A percentile compares a stretch with the other conserved stretches of the same genome.
Conservation (phyloP, 2,113 vertebrate genomes). For the Gymnarchus niloticus region DNA sequence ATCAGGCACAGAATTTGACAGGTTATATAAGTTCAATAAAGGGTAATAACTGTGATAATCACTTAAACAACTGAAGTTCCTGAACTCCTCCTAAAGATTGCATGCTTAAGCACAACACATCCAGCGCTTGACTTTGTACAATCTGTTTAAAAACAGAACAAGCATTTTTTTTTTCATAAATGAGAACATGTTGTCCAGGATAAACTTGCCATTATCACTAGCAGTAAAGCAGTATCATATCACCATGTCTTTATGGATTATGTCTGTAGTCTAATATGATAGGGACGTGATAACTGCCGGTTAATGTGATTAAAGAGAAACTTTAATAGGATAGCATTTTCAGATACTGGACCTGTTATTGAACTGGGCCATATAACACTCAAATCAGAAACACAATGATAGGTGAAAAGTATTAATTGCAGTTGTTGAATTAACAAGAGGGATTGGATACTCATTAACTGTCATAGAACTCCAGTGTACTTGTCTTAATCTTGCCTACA, state of each 20-base stretch:
- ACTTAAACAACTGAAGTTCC: background rate
- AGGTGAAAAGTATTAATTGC: background rate
- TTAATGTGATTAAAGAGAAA: constrained; percentile 2
- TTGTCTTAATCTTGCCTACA: background rate
- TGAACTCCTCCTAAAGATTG: background rate
- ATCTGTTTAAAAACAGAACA: background rate
- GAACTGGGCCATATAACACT: background rate
- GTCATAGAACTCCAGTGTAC: background rate
- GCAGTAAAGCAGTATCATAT: background rate
- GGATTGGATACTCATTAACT: background rate
- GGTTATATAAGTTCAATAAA: background rate
- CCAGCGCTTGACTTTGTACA: background rate
- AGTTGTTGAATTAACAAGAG: background rate
- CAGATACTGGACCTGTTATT: constrained; percentile 14
- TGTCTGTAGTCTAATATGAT: background rate
- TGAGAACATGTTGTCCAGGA: background rate
- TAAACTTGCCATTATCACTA: background rate
- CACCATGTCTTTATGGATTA: background rate
- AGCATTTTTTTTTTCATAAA: background rate
- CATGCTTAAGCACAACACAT: background rate
- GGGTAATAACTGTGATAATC: background rate
- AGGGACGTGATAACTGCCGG: background rate
- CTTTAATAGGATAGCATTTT: background rate
- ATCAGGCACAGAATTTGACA: background rate
- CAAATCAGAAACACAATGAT: background rate